These are phyloP conservation scores for Phoxinus dragarum DNA, from an alignment of 2,797 vertebrate species.

Conservation along the genomic window DNA sequence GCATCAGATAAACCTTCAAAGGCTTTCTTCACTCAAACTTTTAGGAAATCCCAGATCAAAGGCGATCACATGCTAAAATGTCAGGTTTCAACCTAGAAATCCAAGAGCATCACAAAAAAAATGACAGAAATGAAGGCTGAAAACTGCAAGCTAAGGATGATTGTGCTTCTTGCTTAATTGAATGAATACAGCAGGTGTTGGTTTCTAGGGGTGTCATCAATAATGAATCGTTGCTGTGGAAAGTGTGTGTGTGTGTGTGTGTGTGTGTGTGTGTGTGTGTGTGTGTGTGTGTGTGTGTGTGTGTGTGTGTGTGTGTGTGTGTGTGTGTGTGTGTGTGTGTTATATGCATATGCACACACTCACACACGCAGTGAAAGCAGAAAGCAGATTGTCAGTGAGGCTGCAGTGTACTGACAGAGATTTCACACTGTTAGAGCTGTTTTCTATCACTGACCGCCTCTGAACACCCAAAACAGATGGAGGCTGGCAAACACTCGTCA, in stretches of 20 bases:
- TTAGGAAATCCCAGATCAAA: conserved; percentile 32
- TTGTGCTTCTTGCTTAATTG: conserved; percentile 29
- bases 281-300: conserved; percentile 34
- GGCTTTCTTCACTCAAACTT: conserved; percentile 1
- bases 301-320: conserved; percentile 29
- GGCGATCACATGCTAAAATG: background rate
- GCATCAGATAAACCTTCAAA: conserved; percentile 31
- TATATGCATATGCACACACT: conserved; percentile 10
- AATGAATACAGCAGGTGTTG: conserved; percentile 29
- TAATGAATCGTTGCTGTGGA: conserved; percentile 30
- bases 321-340: conserved; percentile 34
- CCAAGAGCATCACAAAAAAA: background rate
- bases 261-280: conserved; percentile 35
- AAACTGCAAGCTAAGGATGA: conserved; percentile 24
- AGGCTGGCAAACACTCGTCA: conserved; percentile 56
- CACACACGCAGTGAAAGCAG: conserved; percentile 58
- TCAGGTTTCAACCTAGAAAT: conserved; percentile 24
- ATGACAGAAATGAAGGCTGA: background rate
- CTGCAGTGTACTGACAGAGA: conserved; percentile 62
- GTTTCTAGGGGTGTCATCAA: conserved; percentile 41
- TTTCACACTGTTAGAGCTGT: conserved; percentile 69
- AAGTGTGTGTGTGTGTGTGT: conserved; percentile 26
- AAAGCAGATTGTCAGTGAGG: conserved; percentile 69
- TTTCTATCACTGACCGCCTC: conserved; percentile 68
- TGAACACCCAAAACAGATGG: conserved; percentile 70